phyloP scores from a whole-genome alignment of 2,797 vertebrate species.

The Pseudotriccus pelzelni region DNA sequence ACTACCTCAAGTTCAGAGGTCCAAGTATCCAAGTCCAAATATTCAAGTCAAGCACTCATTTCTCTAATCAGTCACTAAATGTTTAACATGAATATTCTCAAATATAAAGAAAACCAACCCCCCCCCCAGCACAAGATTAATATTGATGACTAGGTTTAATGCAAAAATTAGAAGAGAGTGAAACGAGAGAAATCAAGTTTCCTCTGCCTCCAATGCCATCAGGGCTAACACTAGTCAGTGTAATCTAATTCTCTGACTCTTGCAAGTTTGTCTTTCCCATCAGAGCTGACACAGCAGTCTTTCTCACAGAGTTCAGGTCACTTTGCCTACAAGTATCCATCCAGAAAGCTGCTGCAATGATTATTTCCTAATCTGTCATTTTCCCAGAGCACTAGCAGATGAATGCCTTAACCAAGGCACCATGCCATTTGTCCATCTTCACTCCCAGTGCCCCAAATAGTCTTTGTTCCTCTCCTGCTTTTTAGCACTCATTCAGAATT shows the following conservation, averaged over 20 bases:
- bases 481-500: not conserved
- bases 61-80: not conserved
- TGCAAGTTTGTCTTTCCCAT: not conserved
- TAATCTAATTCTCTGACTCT: not conserved
- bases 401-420: not conserved
- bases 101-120: not conserved
- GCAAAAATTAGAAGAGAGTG: not conserved
- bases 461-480: not conserved
- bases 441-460: not conserved
- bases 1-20: not conserved
- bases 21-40: not conserved
- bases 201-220: not conserved
- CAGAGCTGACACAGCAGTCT: not conserved
- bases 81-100: not conserved
- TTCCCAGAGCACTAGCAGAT: not conserved
- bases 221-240: fast-evolving
- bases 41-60: not conserved
- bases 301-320: not conserved
- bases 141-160: not conserved
- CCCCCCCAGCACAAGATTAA: not conserved
- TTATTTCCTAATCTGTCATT: not conserved
- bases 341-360: not conserved
- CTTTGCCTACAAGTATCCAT: not conserved
- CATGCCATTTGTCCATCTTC: not conserved
- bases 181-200: not conserved